phyloP scores from a whole-genome alignment of 1,140 invertebrate species.

The Pseudoatta argentina region DNA sequence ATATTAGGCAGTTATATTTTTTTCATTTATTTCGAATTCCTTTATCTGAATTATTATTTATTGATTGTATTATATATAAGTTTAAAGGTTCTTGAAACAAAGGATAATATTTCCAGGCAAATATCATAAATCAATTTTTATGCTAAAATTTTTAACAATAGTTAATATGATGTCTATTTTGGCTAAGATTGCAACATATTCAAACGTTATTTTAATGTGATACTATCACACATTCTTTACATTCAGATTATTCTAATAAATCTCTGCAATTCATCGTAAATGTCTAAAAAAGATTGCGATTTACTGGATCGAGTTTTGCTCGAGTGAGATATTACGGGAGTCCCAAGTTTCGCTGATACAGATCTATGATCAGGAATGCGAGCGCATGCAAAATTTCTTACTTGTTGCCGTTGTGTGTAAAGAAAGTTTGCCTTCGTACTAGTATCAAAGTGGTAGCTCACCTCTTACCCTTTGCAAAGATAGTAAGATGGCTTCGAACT shows the following conservation, averaged over 20 bases:
- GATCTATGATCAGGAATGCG: conserved; percentile 40
- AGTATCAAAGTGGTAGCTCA: conserved; percentile 33
- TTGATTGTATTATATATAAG: too few species aligned
- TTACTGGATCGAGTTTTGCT: conserved; percentile 39
- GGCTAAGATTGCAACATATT: not conserved
- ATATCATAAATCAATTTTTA: too few species aligned
- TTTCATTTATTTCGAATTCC: too few species aligned
- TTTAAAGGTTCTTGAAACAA: too few species aligned
- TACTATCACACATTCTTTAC: not conserved
- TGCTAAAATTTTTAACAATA: too few species aligned
- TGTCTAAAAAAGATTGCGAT: conserved; percentile 20
- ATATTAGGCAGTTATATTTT: too few species aligned
- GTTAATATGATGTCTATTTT: too few species aligned
- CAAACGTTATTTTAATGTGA: not conserved
- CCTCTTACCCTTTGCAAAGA: conserved; percentile 1
- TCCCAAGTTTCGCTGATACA: conserved; percentile 48
- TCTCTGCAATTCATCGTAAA: conserved; percentile 26
- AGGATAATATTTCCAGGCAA: too few species aligned
- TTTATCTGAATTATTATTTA: too few species aligned
- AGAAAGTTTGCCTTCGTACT: conserved; percentile 27
- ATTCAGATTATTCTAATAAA: conserved; percentile 14
- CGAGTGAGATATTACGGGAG: conserved; percentile 11
- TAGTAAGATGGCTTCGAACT: conserved; percentile 50
- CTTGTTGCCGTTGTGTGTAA: conserved; percentile 37
- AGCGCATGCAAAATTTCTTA: conserved; percentile 42